phyloP scores from a whole-genome alignment of 2,888 invertebrate genomes.

The Drosophila subquinaria region DNA sequence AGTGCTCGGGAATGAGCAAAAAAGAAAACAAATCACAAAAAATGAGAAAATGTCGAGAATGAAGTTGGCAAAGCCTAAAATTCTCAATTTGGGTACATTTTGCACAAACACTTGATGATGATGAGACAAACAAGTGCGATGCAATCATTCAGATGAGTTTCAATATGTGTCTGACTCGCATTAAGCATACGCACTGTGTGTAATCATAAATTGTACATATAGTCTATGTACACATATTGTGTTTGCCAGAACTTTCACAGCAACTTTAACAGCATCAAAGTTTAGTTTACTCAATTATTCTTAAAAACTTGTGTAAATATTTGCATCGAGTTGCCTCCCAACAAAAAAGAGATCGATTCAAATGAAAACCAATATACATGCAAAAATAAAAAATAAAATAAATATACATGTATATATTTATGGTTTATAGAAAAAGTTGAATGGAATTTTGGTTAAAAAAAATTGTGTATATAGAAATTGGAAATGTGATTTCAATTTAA shows the following conservation, averaged over 20 bases:
- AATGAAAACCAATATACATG: neutral
- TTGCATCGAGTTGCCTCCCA: constrained; percentile 9
- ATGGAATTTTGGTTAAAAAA: neutral
- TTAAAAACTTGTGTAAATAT: constrained; percentile 35
- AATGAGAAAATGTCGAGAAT: constrained; percentile 4
- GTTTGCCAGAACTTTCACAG: constrained; percentile 13
- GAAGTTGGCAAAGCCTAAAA: constrained; percentile 3
- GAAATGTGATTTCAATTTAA: neutral
- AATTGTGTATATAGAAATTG: neutral
- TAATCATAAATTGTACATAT: constrained; percentile 8
- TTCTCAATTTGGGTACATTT: neutral
- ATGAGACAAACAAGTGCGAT: constrained; percentile 33
- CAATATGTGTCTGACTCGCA: constrained; percentile 14
- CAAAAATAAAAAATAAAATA: too few species aligned
- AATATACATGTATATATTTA: too few species aligned
- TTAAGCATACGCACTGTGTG: constrained; percentile 37
- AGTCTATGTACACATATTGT: neutral
- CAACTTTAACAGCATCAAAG: constrained; percentile 10
- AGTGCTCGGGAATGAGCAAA: constrained; percentile 16
- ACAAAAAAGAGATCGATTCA: neutral
- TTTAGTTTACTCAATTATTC: constrained; percentile 35
- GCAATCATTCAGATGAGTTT: constrained; percentile 45
- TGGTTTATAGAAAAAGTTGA: neutral
- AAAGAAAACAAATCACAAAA: neutral
- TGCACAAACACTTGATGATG: constrained; percentile 27